Base-by-base conservation (phyloP, 2,888 invertebrate genomes). In the Andrena chrysosceles region DNA sequence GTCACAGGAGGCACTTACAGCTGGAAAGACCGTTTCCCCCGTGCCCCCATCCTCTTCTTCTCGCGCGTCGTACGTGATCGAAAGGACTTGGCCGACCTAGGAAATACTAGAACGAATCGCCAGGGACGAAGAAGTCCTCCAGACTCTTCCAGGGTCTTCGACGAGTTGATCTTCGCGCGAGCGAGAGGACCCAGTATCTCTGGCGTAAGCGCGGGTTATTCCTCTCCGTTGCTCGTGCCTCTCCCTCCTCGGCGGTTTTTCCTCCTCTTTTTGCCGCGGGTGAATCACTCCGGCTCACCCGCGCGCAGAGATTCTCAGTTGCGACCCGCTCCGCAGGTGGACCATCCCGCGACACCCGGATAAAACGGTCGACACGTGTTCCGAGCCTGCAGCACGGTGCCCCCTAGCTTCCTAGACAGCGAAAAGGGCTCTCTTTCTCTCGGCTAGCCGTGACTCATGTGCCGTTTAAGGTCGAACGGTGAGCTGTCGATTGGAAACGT, bases 241-340 rank as follows among this genome's bases (percentile, higher is more conserved):
- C 74, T 72, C 67, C 60, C 52, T 68, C 76, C 72, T 52, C 70
- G 70, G 71, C 64, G 81, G 67, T 77, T 81, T 78, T 79, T 71
- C 74, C 56, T 62, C 62, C 60, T 82, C 73, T 84, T 81, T 83
- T 84, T 86, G 78, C 83, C 73, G 35, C 56, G 81, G 42, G 81
- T 90, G 89, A 90, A 85, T 90, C 90, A 89, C 84, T 87, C 85
- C 52, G 68, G 66, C 63, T 48, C 76, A 64, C 59, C 72, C 70
- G 33, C 62, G 42, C 64, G 71, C 88, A 86, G 87, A 78, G 87
- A 85, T 84, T 88, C 88, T 87, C 89, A 88, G 87, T 74, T 35
- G 54, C 56, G 8, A 60, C 35, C 49, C 20, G 23, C 5, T 23
- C 20, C 68, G 74, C 74, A 75, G 84, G 75, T 75, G 77, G 64